Conservation (phyloP, 2,113 vertebrate genomes). For the Carassius auratus region DNA sequence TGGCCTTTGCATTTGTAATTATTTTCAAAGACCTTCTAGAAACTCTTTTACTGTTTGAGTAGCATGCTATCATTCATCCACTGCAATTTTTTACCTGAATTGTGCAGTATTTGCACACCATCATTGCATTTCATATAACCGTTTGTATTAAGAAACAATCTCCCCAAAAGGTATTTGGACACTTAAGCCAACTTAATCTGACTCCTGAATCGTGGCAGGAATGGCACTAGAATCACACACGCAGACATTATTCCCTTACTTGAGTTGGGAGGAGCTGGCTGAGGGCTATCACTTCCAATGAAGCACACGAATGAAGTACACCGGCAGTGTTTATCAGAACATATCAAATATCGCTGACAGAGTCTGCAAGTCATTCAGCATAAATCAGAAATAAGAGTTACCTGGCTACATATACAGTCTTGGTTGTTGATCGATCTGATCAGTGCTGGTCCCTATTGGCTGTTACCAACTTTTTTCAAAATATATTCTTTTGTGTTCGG, state of each 20-base stretch:
- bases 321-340: constrained; percentile 1
- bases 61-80: neutral
- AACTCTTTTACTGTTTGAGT: neutral
- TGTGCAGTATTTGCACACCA: neutral
- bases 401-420: too few species aligned
- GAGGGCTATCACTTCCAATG: neutral
- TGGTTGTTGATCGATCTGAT: too few species aligned
- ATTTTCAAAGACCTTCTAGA: neutral
- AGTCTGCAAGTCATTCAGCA: neutral
- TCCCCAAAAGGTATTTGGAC: neutral
- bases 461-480: neutral
- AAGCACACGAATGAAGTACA: neutral
- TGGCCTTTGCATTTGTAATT: neutral
- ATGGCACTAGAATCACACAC: constrained; percentile 23
- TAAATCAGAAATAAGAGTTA: too few species aligned
- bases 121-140: neutral
- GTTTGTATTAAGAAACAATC: neutral
- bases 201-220: constrained; percentile 40
- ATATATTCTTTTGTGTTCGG: neutral
- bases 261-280: constrained; percentile 1
- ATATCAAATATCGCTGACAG: constrained; percentile 16
- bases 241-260: constrained; percentile 29
- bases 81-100: neutral
- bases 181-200: neutral
- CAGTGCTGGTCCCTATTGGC: too few species aligned